Evolutionary conservation across 2,113 vertebrate genomes (phyloP).

Genomic region (Actenoides hombroni): DNA sequence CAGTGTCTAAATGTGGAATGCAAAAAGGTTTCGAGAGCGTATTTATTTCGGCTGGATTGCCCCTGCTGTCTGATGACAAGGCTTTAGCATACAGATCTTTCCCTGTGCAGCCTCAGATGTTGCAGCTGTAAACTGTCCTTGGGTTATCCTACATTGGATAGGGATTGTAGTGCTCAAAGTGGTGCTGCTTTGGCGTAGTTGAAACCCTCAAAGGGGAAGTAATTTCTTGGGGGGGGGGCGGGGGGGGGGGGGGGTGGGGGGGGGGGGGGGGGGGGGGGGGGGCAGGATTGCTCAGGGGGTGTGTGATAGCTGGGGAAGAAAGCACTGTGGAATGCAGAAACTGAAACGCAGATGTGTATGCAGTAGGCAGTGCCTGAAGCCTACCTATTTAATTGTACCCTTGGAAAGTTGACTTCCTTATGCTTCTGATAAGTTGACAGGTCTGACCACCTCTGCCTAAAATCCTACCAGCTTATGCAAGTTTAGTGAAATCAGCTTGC

Average conservation of each 20-base stretch:
- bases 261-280: not conserved
- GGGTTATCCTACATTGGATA: not conserved
- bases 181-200: not conserved
- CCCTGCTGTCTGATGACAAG: not conserved
- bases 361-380: not conserved
- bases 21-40: not conserved
- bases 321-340: not conserved
- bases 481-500: not conserved
- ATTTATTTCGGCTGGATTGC: not conserved
- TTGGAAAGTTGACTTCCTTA: not conserved
- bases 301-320: not conserved
- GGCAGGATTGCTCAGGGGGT: not conserved
- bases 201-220: not conserved
- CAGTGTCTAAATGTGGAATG: not conserved
- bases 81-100: not conserved
- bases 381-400: not conserved
- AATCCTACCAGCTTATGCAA: not conserved
- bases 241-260: not conserved
- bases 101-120: not conserved
- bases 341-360: not conserved
- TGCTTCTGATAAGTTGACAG: not conserved
- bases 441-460: too few species aligned
- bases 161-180: not conserved
- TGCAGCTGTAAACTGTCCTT: not conserved
- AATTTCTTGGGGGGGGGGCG: rapidly evolving